phyloP scores from a whole-genome alignment of 2,888 invertebrate species.

The Drosophila trichaetosa region DNA sequence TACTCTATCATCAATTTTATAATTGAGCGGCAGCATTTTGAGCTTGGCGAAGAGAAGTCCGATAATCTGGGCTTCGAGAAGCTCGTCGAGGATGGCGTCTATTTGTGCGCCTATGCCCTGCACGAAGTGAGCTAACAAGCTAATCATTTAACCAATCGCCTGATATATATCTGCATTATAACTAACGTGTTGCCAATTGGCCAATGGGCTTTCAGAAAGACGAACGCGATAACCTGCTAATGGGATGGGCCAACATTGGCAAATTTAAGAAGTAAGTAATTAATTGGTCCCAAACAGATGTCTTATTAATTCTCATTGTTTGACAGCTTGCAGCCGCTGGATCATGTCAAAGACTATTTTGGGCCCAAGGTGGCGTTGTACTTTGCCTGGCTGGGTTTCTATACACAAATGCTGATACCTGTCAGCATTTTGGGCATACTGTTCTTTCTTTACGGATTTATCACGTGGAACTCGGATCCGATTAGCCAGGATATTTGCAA shows the following conservation, averaged over 20 bases:
- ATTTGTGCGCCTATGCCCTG: slow-evolving; percentile 90
- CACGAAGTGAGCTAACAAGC: slow-evolving; percentile 88
- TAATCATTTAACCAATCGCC: not conserved
- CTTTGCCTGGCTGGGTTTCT: slow-evolving; percentile 94
- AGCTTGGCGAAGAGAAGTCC: slow-evolving; percentile 85
- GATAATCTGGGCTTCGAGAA: slow-evolving; percentile 88
- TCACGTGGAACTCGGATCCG: slow-evolving; percentile 85
- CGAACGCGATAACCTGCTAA: slow-evolving; percentile 83
- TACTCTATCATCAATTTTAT: slow-evolving; percentile 91
- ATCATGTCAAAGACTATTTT: slow-evolving; percentile 91
- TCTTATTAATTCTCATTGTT: not conserved
- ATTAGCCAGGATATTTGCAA: slow-evolving; percentile 88
- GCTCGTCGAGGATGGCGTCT: slow-evolving; percentile 88
- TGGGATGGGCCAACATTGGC: slow-evolving; percentile 90
- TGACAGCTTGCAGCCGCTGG: slow-evolving; percentile 88
- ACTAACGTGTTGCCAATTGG: not conserved
- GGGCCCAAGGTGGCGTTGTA: slow-evolving; percentile 92
- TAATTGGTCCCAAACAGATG: not conserved
- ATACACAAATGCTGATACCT: slow-evolving; percentile 92
- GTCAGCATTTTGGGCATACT: slow-evolving; percentile 89
- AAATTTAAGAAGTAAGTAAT: slow-evolving; percentile 88
- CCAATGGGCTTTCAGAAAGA: slow-evolving; percentile 30
- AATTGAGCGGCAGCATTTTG: slow-evolving; percentile 89
- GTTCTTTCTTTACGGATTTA: slow-evolving; percentile 88
- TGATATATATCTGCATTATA: not conserved